phyloP scores from a whole-genome alignment of 2,113 vertebrate species.

The Talpa occidentalis region DNA sequence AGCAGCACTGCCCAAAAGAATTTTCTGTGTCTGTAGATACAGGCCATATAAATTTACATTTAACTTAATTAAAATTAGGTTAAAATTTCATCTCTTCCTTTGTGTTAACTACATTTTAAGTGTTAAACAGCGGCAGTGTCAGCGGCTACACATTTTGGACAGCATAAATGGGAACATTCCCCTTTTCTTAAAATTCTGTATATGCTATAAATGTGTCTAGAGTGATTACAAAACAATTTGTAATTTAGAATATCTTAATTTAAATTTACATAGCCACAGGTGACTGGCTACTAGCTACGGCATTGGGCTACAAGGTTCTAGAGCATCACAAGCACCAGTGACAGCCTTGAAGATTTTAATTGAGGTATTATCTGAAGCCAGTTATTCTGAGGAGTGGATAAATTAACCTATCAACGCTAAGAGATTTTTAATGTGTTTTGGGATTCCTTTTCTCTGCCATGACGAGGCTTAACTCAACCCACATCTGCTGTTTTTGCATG shows the following conservation, averaged over 20 bases:
- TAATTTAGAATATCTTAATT: neutral
- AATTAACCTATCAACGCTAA: neutral
- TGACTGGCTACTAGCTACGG: neutral
- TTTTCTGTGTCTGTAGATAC: neutral
- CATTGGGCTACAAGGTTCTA: neutral
- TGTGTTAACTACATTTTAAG: neutral
- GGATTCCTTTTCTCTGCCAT: neutral
- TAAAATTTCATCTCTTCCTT: neutral
- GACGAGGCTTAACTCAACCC: neutral
- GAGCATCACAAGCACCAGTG: neutral
- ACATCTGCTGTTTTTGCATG: neutral
- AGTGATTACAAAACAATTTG: neutral
- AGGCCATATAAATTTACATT: neutral
- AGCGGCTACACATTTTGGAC: neutral
- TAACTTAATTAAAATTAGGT: neutral
- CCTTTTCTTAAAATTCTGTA: neutral
- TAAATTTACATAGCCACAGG: neutral
- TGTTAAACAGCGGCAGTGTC: neutral
- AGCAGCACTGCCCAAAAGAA: neutral
- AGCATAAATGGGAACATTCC: neutral
- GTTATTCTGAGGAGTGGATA: neutral
- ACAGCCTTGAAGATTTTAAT: neutral
- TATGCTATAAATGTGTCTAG: neutral
- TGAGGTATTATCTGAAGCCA: neutral
- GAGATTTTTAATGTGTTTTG: neutral